These are phyloP conservation scores for Arctopsyche grandis DNA, from an alignment of 1,140 invertebrate species.

Conservation along the genomic window DNA sequence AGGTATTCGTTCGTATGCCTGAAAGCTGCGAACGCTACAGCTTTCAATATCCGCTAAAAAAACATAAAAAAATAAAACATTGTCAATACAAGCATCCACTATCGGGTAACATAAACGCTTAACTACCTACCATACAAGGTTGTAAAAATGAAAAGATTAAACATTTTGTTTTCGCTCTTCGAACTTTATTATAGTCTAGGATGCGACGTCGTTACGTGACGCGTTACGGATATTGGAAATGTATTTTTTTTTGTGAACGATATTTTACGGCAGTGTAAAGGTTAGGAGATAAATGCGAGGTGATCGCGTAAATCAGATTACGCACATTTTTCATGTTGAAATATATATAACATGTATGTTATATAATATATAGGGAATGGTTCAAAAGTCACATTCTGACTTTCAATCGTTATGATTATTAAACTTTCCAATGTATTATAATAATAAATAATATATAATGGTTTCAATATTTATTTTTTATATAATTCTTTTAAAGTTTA, in stretches of 20 bases:
- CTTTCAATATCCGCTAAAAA: constrained; percentile 24
- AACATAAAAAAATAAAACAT: neutral
- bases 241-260: neutral
- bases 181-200: neutral
- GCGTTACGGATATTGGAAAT: constrained; percentile 7
- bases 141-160: neutral
- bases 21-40: neutral
- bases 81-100: no score
- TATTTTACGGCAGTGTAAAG: constrained; percentile 21
- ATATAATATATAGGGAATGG: no score
- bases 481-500: no score
- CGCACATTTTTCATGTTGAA: neutral
- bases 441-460: no score
- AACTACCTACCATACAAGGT: neutral
- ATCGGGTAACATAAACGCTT: constrained; percentile 1
- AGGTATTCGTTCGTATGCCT: no score
- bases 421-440: no score
- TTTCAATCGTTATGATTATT: no score
- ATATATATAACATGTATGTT: neutral
- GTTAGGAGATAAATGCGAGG: constrained; percentile 23
- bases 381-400: no score
- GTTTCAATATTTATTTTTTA: no score
- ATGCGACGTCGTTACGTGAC: neutral
- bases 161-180: neutral
- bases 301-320: constrained; percentile 25